These are phyloP conservation scores for Tamias sibiricus DNA, from an alignment of 2,113 vertebrate species.

Conservation along the genomic window DNA sequence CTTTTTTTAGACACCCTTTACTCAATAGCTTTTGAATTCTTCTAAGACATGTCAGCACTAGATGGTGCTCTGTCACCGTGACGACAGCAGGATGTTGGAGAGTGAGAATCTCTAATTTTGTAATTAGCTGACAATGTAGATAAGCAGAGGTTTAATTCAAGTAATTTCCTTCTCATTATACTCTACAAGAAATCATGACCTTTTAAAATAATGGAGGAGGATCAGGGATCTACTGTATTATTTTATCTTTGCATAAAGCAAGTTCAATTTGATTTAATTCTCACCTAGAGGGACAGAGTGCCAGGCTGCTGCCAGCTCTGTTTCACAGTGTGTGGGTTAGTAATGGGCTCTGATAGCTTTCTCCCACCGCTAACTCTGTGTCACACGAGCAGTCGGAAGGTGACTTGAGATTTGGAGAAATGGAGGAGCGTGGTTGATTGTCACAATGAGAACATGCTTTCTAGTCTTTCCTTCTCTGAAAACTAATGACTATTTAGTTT, in stretches of 20 bases:
- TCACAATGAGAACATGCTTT: not conserved
- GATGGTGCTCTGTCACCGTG: slow-evolving; percentile 33
- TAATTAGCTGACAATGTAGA: slow-evolving; percentile 24
- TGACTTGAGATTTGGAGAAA: slow-evolving; percentile 31
- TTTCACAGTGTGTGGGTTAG: not conserved
- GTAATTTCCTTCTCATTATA: slow-evolving; percentile 27
- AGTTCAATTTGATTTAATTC: slow-evolving; percentile 38
- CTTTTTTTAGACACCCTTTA: not conserved
- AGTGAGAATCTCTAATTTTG: not conserved
- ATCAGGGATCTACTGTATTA: not conserved
- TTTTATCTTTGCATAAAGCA: slow-evolving; percentile 34
- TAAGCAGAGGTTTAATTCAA: slow-evolving; percentile 43
- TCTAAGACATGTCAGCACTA: not conserved
- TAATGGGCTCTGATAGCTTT: not conserved
- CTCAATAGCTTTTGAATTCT: not conserved
- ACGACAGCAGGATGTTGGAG: fast-evolving
- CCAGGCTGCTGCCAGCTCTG: not conserved
- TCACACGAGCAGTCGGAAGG: not conserved
- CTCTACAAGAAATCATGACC: slow-evolving; percentile 41
- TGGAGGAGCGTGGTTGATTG: not conserved
- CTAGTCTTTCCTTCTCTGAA: not conserved
- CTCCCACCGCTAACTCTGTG: not conserved
- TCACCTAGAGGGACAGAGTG: not conserved
- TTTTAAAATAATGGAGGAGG: slow-evolving; percentile 36
- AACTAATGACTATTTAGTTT: slow-evolving; percentile 36